These are phyloP conservation scores for Drosophila acutilabella DNA, from an alignment of 2,888 invertebrate genomes.

Conservation along the genomic window DNA sequence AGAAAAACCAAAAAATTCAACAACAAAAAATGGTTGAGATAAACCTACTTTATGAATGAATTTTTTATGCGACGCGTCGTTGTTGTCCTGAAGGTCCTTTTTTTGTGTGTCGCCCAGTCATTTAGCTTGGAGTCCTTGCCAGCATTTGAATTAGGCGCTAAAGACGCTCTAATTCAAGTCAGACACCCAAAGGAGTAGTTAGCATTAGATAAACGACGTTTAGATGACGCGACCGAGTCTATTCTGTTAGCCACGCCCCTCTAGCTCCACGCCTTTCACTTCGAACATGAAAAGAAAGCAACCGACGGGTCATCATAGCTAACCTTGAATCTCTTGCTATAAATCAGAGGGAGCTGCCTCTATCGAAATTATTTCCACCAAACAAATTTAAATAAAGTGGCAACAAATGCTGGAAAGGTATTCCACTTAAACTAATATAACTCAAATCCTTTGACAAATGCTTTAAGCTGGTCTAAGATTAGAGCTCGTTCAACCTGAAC, in stretches of 20 bases:
- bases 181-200: conserved; percentile 81
- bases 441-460: conserved; percentile 31
- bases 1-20: conserved; percentile 14
- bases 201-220: conserved; percentile 72
- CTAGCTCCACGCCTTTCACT: background rate
- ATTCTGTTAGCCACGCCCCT: conserved; percentile 26
- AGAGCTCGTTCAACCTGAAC: background rate
- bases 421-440: conserved; percentile 3
- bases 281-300: background rate
- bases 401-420: background rate
- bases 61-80: conserved; percentile 64
- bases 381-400: conserved; percentile 1
- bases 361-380: conserved; percentile 3
- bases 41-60: conserved; percentile 71
- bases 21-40: conserved; percentile 45
- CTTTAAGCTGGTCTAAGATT: conserved; percentile 16
- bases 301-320: conserved; percentile 8
- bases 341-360: conserved; percentile 53
- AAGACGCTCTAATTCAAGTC: conserved; percentile 52
- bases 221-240: conserved; percentile 54
- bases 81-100: conserved; percentile 17
- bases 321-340: conserved; percentile 52
- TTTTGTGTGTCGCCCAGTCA: conserved; percentile 4
- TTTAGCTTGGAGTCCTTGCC: conserved; percentile 1
- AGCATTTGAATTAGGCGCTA: conserved; percentile 47